Evolutionary conservation across 2,113 vertebrate genomes (phyloP), one percentile per base, ranked within the genome.

Genomic region (Larimichthys polyactis): DNA sequence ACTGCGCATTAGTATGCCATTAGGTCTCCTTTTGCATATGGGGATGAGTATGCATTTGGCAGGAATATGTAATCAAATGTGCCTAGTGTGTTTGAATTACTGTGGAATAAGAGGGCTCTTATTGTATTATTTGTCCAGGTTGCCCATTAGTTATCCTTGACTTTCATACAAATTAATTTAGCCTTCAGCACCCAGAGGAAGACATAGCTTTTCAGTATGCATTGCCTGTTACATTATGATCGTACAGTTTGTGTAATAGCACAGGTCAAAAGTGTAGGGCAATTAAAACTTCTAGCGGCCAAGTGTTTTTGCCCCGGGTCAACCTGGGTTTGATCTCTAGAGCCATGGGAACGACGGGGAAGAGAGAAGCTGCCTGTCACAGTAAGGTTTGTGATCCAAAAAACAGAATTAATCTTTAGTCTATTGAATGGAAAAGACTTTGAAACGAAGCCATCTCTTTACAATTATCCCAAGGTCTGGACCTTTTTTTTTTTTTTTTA

Each of bases 101-200:
- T 71, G 57, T 51, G 68, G 64, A 79, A 83, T 73, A 52, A 32
- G 65, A 80, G 65, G 32, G 46, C 46, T 84, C 70, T 88, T 63
- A 80, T 75, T 87, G 82, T 73, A 82, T 88, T 86, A 76, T 89
- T 89, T 78, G 62, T 83, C 78, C 82, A 60, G 49, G 44, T 75
- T 70, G 63, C 29, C 79, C 77, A 92, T 90, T 89, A 87, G 84
- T 89, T 89, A 85, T 86, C 85, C 90, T 92, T 91, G 90, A 92
- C 84, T 91, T 91, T 84, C 87, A 90, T 82, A 79, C 63, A 82
- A 91, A 93, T 93, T 63, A 79, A 91, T 91, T 85, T 88, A 82
- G 79, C 89, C 58, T 69, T 86, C 79, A 74, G 87, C 66, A 20
- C 69, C 29, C 36, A 62, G 70, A 79, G 54, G 64, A 89, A 70